A percentile compares a stretch with the other conserved stretches of the same genome.
These are phyloP conservation scores for Osmerus eperlanus DNA, from an alignment of 2,113 vertebrate genomes.

Conservation along the genomic window DNA sequence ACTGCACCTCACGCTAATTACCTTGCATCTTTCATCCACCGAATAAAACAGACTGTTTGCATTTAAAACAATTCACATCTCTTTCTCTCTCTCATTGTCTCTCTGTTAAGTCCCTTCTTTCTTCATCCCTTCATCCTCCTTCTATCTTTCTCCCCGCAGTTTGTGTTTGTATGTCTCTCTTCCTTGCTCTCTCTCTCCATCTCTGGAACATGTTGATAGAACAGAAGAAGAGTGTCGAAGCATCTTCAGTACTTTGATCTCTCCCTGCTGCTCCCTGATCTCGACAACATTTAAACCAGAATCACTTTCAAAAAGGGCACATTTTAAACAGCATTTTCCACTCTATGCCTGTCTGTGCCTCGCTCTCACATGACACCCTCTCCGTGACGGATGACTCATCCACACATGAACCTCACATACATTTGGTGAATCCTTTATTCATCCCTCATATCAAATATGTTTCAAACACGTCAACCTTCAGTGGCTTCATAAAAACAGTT, in stretches of 20 bases:
- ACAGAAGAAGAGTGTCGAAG: background rate
- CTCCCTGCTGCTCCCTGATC: constrained; percentile 36
- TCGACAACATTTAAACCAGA: constrained; percentile 27
- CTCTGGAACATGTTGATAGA: constrained; percentile 24
- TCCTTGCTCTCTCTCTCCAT: background rate
- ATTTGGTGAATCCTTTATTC: too few relatives aligned
- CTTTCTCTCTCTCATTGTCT: constrained; percentile 18
- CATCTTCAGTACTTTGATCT: constrained; percentile 8
- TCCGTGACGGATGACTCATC: too few relatives aligned
- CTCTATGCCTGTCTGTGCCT: too few relatives aligned
- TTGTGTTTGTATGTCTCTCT: background rate
- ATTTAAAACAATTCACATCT: constrained; percentile 19
- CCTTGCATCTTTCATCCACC: constrained; percentile 43
- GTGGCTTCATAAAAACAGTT: too few relatives aligned
- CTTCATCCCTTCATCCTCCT: background rate
- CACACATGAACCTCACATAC: too few relatives aligned
- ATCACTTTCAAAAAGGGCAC: constrained; percentile 17
- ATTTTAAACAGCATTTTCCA: too few relatives aligned
- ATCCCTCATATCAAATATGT: too few relatives aligned
- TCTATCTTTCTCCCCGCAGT: too few relatives aligned
- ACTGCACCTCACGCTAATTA: constrained; percentile 46
- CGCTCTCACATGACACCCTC: too few relatives aligned
- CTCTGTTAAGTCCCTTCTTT: background rate
- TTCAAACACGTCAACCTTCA: too few relatives aligned
- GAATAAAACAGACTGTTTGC: constrained; percentile 27